Evolutionary conservation across 2,113 vertebrate species (phyloP), one percentile per base, ranked within the genome.

Genomic region (Gymnocephalus cernua): DNA sequence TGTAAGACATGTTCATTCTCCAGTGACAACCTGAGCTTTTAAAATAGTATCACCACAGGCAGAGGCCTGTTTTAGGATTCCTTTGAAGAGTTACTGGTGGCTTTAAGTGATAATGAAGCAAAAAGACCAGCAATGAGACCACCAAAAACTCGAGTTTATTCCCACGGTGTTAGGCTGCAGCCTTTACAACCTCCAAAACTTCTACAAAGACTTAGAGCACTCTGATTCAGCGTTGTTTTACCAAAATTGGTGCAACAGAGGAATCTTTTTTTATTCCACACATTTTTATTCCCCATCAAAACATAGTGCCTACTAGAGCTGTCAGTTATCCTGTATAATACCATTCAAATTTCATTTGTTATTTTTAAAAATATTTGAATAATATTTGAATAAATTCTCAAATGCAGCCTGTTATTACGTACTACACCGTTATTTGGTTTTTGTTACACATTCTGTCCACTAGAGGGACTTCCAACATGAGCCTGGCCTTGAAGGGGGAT

Each of bases 1-100:
- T 66, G 72, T 45, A 51, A 41, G 77, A 79, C 77, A 77, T 67
- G 64, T 70, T 77, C 35, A 38, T 65, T 89, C 86, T 83, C 83
- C 71, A 10, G 70, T 80, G 86, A 88, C 48, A 69, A 61, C 53
- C 18, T 23, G 19, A n/a, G 68, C 75, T 81, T 41, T 78, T 71
- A 77, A 88, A 88, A 87, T 84, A 90, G 82, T 5, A 80, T 80
- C 85, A 58, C 83, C 74, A 54, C 74, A 83, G 83, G 87, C 76
- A 58, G 29, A n/a, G 35, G 83, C 70, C 70, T 69, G 72, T 56
- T 78, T 79, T 54, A 16, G 63, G 67, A 88, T 32, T 54, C 61
- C 51, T 89, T 85, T 91, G 83, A 89, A 84, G 89, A 85, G 75
- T 81, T 65, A 79, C 72, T 71, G 61, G 57, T 83, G 47, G 82